A percentile compares a stretch with the other conserved stretches of the same genome.
phyloP scores from a whole-genome alignment of 2,113 vertebrate species.

The Dipodomys merriami region DNA sequence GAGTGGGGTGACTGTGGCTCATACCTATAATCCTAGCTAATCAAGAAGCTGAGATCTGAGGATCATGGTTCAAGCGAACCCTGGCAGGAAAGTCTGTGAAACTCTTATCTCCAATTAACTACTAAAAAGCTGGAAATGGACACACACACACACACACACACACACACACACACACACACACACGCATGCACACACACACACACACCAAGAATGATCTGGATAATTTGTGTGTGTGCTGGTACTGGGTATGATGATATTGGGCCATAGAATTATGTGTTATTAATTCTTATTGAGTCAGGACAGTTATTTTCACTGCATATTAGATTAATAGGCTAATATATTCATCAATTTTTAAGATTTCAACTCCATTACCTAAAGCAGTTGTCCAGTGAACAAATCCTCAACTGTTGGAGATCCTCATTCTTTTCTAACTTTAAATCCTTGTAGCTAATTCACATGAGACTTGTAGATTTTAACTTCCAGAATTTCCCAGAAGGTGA shows the following conservation, averaged over 20 bases:
- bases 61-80: no score
- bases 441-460: neutral
- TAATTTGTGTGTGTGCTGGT: no score
- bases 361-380: neutral
- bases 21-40: no score
- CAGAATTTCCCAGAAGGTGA: neutral
- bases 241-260: neutral
- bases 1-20: no score
- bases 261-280: neutral
- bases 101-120: no score
- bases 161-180: no score
- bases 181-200: neutral
- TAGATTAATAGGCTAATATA: neutral
- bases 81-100: no score
- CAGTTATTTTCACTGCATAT: conserved; percentile 11
- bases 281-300: conserved; percentile 21
- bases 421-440: neutral
- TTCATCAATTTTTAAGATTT: conserved; percentile 3
- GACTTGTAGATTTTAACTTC: neutral
- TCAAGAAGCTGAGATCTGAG: no score
- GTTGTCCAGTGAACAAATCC: neutral
- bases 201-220: neutral
- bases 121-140: no score
- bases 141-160: no score
- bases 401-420: neutral